Evolutionary conservation across 2,797 vertebrate species (phyloP).

Genomic region (Eleutherodactylus coqui): DNA sequence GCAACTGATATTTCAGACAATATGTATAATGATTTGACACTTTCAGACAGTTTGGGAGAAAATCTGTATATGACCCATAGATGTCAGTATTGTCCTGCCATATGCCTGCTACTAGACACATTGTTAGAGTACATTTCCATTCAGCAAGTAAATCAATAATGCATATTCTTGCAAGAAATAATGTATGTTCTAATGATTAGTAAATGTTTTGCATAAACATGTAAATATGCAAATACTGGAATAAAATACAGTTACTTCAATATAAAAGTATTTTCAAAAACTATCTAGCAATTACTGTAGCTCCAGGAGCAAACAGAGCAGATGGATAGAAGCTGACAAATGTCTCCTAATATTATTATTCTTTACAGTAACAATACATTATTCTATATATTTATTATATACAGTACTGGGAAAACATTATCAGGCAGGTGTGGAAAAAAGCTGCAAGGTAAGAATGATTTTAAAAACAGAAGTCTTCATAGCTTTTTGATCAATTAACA

Average conservation of each 20-base stretch:
- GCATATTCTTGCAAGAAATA: neutral
- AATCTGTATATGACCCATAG: slow-evolving; percentile 20
- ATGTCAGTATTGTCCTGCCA: slow-evolving; percentile 44
- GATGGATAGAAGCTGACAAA: neutral
- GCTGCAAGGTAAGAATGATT: no score
- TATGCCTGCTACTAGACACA: neutral
- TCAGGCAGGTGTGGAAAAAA: no score
- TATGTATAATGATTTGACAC: neutral
- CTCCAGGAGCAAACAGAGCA: neutral
- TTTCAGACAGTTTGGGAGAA: neutral
- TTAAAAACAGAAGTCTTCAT: no score
- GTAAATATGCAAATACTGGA: neutral
- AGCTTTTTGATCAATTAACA: no score
- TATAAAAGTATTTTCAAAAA: neutral
- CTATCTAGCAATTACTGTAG: no score
- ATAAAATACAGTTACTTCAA: neutral
- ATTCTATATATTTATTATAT: neutral
- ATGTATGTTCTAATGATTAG: slow-evolving; percentile 1
- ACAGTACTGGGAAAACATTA: no score
- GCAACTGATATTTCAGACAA: neutral
- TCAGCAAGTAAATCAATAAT: neutral
- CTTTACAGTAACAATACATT: neutral
- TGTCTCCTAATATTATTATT: neutral
- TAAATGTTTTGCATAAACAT: neutral
- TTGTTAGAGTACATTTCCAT: neutral